Conservation (phyloP, 2,797 vertebrate genomes). For the Danio jaintianensis region DNA sequence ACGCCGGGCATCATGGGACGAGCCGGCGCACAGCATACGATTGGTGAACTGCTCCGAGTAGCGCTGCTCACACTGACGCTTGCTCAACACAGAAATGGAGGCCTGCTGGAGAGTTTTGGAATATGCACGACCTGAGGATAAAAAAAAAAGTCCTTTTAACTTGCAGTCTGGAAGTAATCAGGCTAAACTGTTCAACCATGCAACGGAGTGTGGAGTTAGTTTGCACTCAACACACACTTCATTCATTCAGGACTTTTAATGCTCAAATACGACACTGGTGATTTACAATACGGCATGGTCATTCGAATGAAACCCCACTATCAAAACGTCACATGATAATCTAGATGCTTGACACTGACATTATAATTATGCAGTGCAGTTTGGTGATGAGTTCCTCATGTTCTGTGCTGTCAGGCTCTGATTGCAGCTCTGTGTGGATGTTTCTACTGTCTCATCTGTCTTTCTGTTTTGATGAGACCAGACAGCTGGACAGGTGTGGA, state of each 20-base stretch:
- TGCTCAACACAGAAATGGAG: constrained; percentile 86
- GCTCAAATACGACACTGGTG: background rate
- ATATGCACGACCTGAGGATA: constrained; percentile 87
- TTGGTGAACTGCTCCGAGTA: constrained; percentile 89
- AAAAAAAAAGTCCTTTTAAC: background rate
- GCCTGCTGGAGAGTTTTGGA: constrained; percentile 97
- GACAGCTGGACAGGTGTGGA: constrained; percentile 36
- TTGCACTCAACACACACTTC: constrained; percentile 14
- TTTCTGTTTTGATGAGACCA: constrained; percentile 12
- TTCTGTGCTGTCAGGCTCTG: background rate
- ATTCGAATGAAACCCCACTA: constrained; percentile 11
- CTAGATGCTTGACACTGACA: constrained; percentile 20
- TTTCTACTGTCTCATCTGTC: constrained; percentile 36
- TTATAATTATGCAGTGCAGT: constrained; percentile 32
- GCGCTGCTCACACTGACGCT: constrained; percentile 86
- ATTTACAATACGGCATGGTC: constrained; percentile 5
- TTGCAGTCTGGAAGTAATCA: constrained; percentile 13
- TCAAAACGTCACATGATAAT: background rate
- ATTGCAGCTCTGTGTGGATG: constrained; percentile 4
- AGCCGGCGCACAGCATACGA: constrained; percentile 96
- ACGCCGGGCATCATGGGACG: constrained; percentile 75
- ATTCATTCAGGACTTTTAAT: constrained; percentile 11
- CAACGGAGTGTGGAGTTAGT: background rate
- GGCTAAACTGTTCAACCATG: background rate
- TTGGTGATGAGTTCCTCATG: constrained; percentile 30